These are phyloP conservation scores for Drosophila lowei DNA, from an alignment of 1,140 invertebrate genomes.

Conservation along the genomic window DNA sequence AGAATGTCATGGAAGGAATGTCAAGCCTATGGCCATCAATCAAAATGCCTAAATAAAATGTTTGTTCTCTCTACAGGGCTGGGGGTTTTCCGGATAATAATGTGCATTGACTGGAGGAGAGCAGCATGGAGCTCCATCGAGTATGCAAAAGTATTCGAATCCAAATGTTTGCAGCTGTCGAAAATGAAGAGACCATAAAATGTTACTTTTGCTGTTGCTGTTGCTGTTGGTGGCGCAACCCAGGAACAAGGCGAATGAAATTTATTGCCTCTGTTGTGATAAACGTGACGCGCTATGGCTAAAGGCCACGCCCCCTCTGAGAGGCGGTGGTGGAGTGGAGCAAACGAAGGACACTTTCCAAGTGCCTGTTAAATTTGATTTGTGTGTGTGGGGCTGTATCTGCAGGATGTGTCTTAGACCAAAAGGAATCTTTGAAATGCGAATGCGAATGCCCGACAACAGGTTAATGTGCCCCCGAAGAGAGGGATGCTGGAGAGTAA, in stretches of 20 bases:
- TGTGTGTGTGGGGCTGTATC: constrained; percentile 34
- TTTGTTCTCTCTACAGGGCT: constrained; percentile 42
- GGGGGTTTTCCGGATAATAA: constrained; percentile 49
- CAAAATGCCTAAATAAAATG: constrained; percentile 80
- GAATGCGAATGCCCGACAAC: constrained; percentile 47
- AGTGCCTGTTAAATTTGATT: constrained; percentile 66
- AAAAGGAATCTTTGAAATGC: constrained; percentile 1
- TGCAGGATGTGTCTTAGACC: background rate
- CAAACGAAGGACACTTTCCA: constrained; percentile 45
- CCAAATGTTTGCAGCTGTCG: constrained; percentile 54
- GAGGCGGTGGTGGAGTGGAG: constrained; percentile 2
- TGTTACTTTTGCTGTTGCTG: constrained; percentile 51
- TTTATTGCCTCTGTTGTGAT: constrained; percentile 78
- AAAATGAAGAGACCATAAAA: constrained; percentile 68
- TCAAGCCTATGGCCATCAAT: constrained; percentile 77
- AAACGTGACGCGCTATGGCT: constrained; percentile 67
- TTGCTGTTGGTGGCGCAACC: constrained; percentile 30
- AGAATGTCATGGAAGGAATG: constrained; percentile 25
- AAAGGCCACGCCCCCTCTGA: constrained; percentile 45
- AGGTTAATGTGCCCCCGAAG: constrained; percentile 64
- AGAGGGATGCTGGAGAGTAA: constrained; percentile 6
- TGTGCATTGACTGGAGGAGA: constrained; percentile 49
- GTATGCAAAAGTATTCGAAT: constrained; percentile 53
- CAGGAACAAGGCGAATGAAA: constrained; percentile 60
- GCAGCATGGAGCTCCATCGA: constrained; percentile 21